Conservation (phyloP, 2,113 vertebrate species). For the Ellobius talpinus region DNA sequence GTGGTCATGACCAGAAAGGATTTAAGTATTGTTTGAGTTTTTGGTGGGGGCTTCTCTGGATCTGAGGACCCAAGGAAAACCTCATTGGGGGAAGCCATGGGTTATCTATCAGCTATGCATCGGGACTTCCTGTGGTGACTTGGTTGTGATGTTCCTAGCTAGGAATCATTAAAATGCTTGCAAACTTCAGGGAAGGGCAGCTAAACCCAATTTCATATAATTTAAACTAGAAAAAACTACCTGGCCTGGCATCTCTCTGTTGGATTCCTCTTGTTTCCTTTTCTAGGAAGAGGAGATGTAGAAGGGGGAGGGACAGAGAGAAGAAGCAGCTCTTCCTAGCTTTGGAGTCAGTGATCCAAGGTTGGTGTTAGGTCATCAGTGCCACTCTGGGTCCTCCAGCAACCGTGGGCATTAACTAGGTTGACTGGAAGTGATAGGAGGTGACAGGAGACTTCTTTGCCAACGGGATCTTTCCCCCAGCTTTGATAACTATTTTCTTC, state of each 20-base stretch:
- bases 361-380: not conserved
- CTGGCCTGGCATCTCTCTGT: not conserved
- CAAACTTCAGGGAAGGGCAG: slow-evolving; percentile 20
- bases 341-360: not conserved
- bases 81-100: not conserved
- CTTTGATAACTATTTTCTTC: not conserved
- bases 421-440: not conserved
- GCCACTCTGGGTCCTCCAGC: not conserved
- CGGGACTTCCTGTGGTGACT: not conserved
- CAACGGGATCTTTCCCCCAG: not conserved
- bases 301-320: not conserved
- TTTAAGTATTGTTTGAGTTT: not conserved
- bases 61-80: not conserved
- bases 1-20: not conserved
- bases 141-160: not conserved
- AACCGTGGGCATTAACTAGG: not conserved
- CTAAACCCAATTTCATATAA: not conserved
- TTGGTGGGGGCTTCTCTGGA: not conserved
- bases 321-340: not conserved
- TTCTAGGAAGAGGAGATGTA: not conserved
- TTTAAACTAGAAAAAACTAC: not conserved
- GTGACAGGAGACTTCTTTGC: not conserved
- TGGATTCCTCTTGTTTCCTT: not conserved
- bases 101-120: not conserved
- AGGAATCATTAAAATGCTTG: slow-evolving; percentile 37